phyloP scores from a whole-genome alignment of 2,113 vertebrate genomes.

The Nettapus auritus region DNA sequence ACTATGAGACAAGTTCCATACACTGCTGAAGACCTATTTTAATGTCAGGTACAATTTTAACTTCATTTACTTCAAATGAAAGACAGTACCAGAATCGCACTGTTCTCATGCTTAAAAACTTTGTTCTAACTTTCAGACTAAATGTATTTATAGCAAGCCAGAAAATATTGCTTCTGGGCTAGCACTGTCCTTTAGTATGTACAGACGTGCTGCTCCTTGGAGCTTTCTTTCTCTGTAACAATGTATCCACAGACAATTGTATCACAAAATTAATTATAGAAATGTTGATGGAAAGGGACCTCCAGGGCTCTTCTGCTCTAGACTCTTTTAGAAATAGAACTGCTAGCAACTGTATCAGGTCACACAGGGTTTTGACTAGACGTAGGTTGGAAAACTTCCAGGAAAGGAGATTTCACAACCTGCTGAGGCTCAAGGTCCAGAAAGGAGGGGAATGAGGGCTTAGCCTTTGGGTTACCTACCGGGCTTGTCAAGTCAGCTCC shows the following conservation, averaged over 20 bases:
- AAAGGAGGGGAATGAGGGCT: neutral
- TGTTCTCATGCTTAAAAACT: neutral
- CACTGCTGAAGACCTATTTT: neutral
- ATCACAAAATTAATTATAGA: neutral
- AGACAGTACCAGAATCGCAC: neutral
- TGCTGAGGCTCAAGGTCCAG: neutral
- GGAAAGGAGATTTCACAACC: neutral
- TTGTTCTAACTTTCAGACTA: neutral
- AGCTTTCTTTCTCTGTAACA: neutral
- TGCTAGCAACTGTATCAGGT: neutral
- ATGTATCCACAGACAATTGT: neutral
- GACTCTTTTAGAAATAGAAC: neutral
- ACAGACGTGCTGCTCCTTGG: neutral
- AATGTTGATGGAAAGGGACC: neutral
- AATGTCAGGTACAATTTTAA: neutral
- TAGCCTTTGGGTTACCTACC: neutral
- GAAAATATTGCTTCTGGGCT: neutral
- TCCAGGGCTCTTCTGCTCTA: neutral
- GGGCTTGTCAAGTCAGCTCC: neutral
- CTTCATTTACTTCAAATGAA: neutral
- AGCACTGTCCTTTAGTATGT: neutral
- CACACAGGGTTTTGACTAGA: neutral
- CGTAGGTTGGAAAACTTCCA: neutral
- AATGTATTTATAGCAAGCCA: neutral
- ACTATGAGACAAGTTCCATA: neutral